phyloP scores from a whole-genome alignment of 2,797 vertebrate species.

The Botia almorhae region DNA sequence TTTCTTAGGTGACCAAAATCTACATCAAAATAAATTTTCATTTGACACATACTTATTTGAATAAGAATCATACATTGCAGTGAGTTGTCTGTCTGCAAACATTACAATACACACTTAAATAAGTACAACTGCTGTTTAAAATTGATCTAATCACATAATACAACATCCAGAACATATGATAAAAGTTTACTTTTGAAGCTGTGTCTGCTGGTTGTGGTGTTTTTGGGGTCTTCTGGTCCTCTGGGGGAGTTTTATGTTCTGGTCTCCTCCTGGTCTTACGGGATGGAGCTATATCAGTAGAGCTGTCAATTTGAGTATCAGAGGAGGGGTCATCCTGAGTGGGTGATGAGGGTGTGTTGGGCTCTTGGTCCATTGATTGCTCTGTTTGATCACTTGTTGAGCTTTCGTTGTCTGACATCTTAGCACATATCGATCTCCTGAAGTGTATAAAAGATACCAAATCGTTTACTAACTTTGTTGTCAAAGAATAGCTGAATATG shows the following conservation, averaged over 20 bases:
- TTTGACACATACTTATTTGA: too few species aligned
- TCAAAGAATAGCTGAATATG: not conserved
- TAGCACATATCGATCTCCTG: slow-evolving; percentile 66
- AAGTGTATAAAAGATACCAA: not conserved
- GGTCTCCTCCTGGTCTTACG: slow-evolving; percentile 86
- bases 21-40: too few species aligned
- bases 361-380: slow-evolving; percentile 3
- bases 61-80: too few species aligned
- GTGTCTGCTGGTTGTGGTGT: slow-evolving; percentile 63
- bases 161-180: not conserved
- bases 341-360: slow-evolving; percentile 12
- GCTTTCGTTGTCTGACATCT: slow-evolving; percentile 85
- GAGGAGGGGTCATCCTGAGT: slow-evolving; percentile 35
- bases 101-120: too few species aligned
- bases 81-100: too few species aligned
- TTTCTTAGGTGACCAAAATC: not conserved
- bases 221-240: slow-evolving; percentile 59
- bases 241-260: slow-evolving; percentile 72
- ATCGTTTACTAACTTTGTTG: not conserved
- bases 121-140: too few species aligned
- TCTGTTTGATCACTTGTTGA: slow-evolving; percentile 39
- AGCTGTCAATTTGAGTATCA: slow-evolving; percentile 57
- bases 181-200: slow-evolving; percentile 2
- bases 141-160: not conserved
- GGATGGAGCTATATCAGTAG: slow-evolving; percentile 74